Evolutionary conservation across 2,113 vertebrate genomes (phyloP), one percentile per base, ranked within the genome.

Genomic region (Heliornis fulica): DNA sequence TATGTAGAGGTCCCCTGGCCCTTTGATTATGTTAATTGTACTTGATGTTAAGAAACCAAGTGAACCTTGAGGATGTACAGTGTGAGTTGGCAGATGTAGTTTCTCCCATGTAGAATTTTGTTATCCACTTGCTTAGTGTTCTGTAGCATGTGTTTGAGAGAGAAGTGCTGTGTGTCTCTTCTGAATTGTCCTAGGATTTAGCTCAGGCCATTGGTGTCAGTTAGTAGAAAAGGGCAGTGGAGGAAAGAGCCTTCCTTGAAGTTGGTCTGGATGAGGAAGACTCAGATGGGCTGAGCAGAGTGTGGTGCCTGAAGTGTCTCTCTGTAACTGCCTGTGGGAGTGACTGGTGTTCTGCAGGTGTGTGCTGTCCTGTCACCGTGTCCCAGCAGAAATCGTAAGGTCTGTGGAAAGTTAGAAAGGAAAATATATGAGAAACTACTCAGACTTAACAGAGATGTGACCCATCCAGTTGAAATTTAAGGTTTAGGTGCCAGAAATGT

Each of bases 291-390:
- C 11, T 1, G 15, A 71, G 43, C 15, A 7, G 53, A 41, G 32
- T 3, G 6, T 1, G 1, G 12, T 45, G 51, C 56, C 34, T 87
- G 19, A 15, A 4, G 36, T 81, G 29, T 41, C 60, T 11, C 23
- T 48, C 51, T 45, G 28, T 2, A 10, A 6, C 43, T 0, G 0
- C 43, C 34, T 65, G 25, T 0, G 4, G 64, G 7, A 11, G n/a
- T 12, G n/a, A 14, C 38, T 14, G 26, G 20, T 36, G 60, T 40
- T 87, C 59, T 90, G 70, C 46, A 59, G 13, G 7, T 45, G 18
- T 34, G 60, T 4, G 5, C 13, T 15, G 32, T 56, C 40, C 41
- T 46, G 48, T 65, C 22, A 15, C 0, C 0, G 3, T n/a, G 20
- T 21, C 34, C 59, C 18, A 5, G 40, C 31, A 53, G 18, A 32